Conservation (phyloP, 2,113 vertebrate species). For the Hippocampus comes region DNA sequence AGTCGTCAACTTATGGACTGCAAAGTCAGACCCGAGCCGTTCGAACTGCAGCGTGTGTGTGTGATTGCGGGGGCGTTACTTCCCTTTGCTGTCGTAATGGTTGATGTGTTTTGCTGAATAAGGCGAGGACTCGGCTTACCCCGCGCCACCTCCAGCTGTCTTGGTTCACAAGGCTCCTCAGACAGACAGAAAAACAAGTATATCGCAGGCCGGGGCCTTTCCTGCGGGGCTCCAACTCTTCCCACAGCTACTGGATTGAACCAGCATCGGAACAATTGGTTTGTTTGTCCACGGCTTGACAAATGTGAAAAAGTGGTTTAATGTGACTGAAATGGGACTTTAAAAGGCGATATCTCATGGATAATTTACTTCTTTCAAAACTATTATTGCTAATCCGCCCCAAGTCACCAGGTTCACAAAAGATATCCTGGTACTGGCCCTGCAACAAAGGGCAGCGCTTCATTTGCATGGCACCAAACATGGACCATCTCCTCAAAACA, state of each 20-base stretch:
- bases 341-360: neutral
- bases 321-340: neutral
- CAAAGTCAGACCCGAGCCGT: constrained; percentile 29
- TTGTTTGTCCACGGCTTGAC: neutral
- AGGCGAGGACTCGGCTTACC: constrained; percentile 55
- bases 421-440: neutral
- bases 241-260: constrained; percentile 47
- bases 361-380: neutral
- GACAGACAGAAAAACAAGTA: constrained; percentile 62
- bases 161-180: constrained; percentile 49
- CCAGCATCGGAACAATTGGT: constrained; percentile 18
- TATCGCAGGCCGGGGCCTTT: constrained; percentile 44
- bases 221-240: constrained; percentile 53
- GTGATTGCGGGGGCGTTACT: constrained; percentile 38
- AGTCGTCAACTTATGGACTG: constrained; percentile 40
- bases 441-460: neutral
- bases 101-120: constrained; percentile 44
- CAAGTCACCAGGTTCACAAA: neutral
- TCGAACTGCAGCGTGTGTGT: neutral
- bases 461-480: neutral
- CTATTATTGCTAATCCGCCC: neutral
- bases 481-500: neutral
- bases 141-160: constrained; percentile 36
- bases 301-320: neutral
- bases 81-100: constrained; percentile 50